Evolutionary conservation across 2,113 vertebrate genomes (phyloP).

Genomic region (Elephantulus edwardii): DNA sequence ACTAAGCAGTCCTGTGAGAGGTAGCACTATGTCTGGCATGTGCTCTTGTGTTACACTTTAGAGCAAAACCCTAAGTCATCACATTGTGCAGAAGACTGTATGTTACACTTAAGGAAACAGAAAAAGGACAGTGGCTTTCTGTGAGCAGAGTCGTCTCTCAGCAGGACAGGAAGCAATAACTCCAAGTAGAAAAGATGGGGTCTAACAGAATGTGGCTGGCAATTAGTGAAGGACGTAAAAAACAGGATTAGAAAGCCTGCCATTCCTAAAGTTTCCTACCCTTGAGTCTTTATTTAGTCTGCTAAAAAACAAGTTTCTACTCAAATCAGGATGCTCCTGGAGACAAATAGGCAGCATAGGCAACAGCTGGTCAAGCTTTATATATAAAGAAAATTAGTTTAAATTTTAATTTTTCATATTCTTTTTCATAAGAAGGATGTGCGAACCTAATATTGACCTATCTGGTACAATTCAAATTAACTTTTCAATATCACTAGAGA

Average conservation of each 20-base stretch:
- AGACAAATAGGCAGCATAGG: constrained; percentile 35
- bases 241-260: neutral
- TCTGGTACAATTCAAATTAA: neutral
- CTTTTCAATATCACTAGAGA: neutral
- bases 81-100: constrained; percentile 19
- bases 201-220: fast-evolving
- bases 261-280: constrained; percentile 13
- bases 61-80: constrained; percentile 28
- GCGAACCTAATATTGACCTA: neutral
- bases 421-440: neutral
- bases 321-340: neutral
- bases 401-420: neutral
- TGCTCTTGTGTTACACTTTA: constrained; percentile 52
- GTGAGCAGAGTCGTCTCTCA: neutral
- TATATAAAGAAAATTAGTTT: constrained; percentile 13
- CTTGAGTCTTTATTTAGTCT: constrained; percentile 56
- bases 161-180: neutral
- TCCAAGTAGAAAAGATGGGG: neutral
- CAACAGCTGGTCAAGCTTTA: constrained; percentile 53
- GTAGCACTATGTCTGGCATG: constrained; percentile 70
- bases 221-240: neutral
- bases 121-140: constrained; percentile 40
- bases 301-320: constrained; percentile 45
- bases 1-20: constrained; percentile 59
- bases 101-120: constrained; percentile 45